phyloP scores from a whole-genome alignment of 1,140 invertebrate species.

The Drosophila ironensis region DNA sequence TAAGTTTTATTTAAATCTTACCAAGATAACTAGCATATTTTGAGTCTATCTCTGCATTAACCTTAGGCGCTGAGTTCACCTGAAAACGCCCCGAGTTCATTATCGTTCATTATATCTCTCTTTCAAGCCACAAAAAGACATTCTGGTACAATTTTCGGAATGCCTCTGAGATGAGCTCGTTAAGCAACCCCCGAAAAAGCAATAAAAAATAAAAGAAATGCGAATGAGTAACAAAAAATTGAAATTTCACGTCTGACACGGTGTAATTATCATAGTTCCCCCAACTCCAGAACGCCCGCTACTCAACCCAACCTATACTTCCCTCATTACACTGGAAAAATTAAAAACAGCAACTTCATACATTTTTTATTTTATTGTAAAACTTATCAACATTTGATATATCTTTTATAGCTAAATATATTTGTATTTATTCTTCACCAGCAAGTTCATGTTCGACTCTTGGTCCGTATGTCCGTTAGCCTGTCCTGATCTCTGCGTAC shows the following conservation, averaged over 20 bases:
- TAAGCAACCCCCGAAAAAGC: constrained; percentile 37
- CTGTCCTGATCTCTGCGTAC: too few species aligned
- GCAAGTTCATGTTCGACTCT: too few species aligned
- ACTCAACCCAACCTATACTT: constrained; percentile 26
- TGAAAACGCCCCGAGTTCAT: constrained; percentile 52
- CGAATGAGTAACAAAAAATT: constrained; percentile 34
- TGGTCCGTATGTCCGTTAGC: too few species aligned
- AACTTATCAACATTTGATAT: too few species aligned
- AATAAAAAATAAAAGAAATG: constrained; percentile 26
- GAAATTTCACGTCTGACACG: constrained; percentile 60
- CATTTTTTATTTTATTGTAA: too few species aligned
- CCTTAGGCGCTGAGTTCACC: constrained; percentile 31
- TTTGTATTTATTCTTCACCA: too few species aligned
- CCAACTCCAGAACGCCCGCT: constrained; percentile 35
- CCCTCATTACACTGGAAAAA: constrained; percentile 6
- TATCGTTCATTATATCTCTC: constrained; percentile 70
- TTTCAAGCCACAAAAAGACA: constrained; percentile 39
- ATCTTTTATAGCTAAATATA: too few species aligned
- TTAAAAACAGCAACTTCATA: not conserved
- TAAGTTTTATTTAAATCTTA: too few species aligned
- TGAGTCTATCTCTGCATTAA: constrained; percentile 3
- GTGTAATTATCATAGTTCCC: constrained; percentile 68
- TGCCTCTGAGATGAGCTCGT: constrained; percentile 55
- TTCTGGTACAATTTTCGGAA: constrained; percentile 49
- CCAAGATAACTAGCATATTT: not conserved